Conservation (phyloP, 2,797 vertebrate genomes). For the Danio kyathit region DNA sequence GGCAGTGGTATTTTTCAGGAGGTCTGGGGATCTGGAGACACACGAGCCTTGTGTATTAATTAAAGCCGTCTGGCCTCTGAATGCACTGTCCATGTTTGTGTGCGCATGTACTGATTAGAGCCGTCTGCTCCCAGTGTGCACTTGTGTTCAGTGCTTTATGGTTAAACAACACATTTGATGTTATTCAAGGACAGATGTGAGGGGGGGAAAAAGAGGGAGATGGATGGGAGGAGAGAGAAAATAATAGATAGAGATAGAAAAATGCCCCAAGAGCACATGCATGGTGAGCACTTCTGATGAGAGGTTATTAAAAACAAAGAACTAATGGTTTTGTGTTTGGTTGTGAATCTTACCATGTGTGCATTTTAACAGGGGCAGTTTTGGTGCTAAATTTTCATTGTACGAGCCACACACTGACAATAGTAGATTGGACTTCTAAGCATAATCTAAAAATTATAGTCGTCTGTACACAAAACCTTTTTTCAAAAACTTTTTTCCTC, state of each 20-base stretch:
- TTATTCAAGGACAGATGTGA: constrained; percentile 14
- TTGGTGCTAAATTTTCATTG: neutral
- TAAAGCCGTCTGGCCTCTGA: constrained; percentile 29
- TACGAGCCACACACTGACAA: neutral
- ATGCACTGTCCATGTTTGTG: constrained; percentile 28
- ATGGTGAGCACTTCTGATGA: neutral
- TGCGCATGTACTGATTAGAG: constrained; percentile 20
- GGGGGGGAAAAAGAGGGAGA: neutral
- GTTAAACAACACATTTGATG: constrained; percentile 42
- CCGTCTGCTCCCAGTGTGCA: constrained; percentile 10
- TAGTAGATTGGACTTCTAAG: neutral
- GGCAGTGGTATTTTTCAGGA: constrained; percentile 6
- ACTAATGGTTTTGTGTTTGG: neutral
- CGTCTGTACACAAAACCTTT: no score
- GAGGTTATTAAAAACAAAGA: neutral
- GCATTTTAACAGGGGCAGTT: neutral
- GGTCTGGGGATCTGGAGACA: constrained; percentile 31
- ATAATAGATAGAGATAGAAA: neutral
- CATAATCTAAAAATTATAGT: no score
- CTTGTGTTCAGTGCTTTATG: constrained; percentile 12
- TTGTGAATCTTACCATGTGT: no score
- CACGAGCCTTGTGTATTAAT: constrained; percentile 13
- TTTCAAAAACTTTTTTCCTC: no score
- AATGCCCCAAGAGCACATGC: neutral
- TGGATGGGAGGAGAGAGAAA: neutral